Percentiles rank a stretch among this genome's conserved stretches.
These are phyloP conservation scores for Magallana gigas DNA, from an alignment of 1,140 invertebrate species.

Conservation along the genomic window DNA sequence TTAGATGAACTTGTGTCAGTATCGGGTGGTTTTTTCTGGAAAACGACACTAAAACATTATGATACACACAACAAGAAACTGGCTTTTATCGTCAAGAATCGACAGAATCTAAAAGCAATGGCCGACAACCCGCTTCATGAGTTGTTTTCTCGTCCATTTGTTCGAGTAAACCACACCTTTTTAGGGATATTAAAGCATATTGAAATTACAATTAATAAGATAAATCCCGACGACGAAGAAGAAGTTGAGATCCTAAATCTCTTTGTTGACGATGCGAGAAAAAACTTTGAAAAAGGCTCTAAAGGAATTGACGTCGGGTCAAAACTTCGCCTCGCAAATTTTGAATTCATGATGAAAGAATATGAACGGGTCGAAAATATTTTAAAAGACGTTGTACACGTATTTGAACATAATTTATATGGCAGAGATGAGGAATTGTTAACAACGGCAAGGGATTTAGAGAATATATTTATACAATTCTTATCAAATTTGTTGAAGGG, in stretches of 20 bases:
- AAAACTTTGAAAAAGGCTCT: not conserved
- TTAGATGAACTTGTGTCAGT: not conserved
- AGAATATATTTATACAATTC: not conserved
- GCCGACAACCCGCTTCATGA: not conserved
- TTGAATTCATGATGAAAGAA: slow-evolving; percentile 10
- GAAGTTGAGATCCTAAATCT: not conserved
- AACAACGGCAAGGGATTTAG: not conserved
- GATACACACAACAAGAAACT: not conserved
- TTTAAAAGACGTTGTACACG: not conserved
- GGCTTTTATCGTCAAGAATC: not conserved
- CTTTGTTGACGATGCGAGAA: not conserved
- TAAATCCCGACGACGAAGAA: not conserved
- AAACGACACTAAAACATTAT: not conserved
- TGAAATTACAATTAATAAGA: not conserved
- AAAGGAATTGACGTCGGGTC: not conserved
- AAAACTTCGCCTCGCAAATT: not conserved
- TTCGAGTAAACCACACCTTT: not conserved
- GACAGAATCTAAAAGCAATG: not conserved
- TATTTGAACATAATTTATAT: not conserved
- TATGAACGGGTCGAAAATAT: not conserved
- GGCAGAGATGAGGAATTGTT: not conserved
- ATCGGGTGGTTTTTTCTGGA: not conserved
- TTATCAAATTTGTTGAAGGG: not conserved
- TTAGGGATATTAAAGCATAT: not conserved
- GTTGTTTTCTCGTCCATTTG: not conserved